phyloP scores from a whole-genome alignment of 2,888 invertebrate genomes.

The Isoperla grammatica region DNA sequence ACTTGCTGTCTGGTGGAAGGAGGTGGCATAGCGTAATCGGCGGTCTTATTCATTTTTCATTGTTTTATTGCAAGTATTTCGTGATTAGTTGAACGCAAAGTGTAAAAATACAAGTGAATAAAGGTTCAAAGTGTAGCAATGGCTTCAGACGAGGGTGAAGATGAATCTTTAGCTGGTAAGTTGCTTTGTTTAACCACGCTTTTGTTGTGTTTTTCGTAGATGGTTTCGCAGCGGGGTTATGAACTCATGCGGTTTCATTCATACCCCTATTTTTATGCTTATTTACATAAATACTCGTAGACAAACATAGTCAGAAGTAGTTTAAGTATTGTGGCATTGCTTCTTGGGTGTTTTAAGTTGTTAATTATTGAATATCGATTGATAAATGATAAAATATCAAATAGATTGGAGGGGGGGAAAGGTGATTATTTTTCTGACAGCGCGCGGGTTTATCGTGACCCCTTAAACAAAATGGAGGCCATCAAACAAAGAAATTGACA shows the following conservation, averaged over 20 bases:
- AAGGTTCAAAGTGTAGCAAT: not conserved
- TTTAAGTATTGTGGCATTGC: not conserved
- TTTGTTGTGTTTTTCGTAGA: conserved; percentile 37
- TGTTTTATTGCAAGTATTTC: too few relatives aligned
- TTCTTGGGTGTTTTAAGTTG: not conserved
- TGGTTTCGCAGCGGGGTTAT: conserved; percentile 34
- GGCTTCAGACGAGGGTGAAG: conserved; percentile 67
- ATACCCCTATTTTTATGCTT: conserved; percentile 20
- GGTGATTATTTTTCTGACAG: conserved; percentile 52
- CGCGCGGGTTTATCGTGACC: conserved; percentile 62
- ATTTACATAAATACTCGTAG: conserved; percentile 5
- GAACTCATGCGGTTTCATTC: conserved; percentile 36
- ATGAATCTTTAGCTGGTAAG: conserved; percentile 81
- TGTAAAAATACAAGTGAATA: not conserved
- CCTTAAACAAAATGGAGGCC: conserved; percentile 73
- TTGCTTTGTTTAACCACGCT: conserved; percentile 41
- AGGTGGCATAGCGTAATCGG: too few relatives aligned
- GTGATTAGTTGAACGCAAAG: too few relatives aligned
- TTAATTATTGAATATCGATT: conserved; percentile 23
- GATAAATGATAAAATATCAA: conserved; percentile 27
- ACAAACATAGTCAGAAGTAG: not conserved
- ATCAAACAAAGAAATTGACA: conserved; percentile 71
- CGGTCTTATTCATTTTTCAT: too few relatives aligned
- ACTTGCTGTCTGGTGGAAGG: too few relatives aligned
- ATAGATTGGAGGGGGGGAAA: conserved; percentile 38